A percentile compares a stretch with the other conserved stretches of the same genome.
Conservation (phyloP, 2,888 invertebrate species). For the Hydropsyche betteni region DNA sequence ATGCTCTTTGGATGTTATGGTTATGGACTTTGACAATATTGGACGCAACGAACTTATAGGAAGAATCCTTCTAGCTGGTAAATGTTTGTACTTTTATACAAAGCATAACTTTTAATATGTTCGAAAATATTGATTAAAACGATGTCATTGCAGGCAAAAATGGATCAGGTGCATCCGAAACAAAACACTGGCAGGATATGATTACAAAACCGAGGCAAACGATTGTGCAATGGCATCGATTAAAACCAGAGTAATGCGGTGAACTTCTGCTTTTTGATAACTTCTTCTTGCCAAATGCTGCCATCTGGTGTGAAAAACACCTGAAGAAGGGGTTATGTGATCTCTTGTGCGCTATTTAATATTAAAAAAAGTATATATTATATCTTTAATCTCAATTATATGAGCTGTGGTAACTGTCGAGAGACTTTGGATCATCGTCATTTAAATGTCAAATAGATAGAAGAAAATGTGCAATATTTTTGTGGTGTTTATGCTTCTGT, state of each 20-base stretch:
- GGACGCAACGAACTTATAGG: constrained; percentile 93
- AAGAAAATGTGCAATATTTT: constrained; percentile 7
- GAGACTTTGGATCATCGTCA: not conserved
- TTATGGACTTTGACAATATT: constrained; percentile 98
- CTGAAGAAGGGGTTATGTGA: constrained; percentile 29
- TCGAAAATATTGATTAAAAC: not conserved
- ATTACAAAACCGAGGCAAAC: constrained; percentile 96
- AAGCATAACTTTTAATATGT: not conserved
- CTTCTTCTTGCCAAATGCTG: constrained; percentile 32
- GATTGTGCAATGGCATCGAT: constrained; percentile 96
- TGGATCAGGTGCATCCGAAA: constrained; percentile 93
- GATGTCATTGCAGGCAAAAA: constrained; percentile 79
- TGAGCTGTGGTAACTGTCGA: constrained; percentile 38
- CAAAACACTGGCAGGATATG: constrained; percentile 99
- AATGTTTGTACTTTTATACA: constrained; percentile 53
- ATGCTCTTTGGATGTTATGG: constrained; percentile 91
- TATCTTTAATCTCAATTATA: constrained; percentile 37
- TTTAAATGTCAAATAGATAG: too few species aligned
- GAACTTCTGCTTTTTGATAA: constrained; percentile 24
- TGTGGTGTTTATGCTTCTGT: not conserved
- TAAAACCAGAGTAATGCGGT: constrained; percentile 84
- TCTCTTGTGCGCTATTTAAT: constrained; percentile 28
- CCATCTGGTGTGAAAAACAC: constrained; percentile 21
- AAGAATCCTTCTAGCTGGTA: constrained; percentile 90
- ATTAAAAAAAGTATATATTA: constrained; percentile 20